Evolutionary conservation across 2,113 vertebrate species (phyloP).

Genomic region (Colius striatus): DNA sequence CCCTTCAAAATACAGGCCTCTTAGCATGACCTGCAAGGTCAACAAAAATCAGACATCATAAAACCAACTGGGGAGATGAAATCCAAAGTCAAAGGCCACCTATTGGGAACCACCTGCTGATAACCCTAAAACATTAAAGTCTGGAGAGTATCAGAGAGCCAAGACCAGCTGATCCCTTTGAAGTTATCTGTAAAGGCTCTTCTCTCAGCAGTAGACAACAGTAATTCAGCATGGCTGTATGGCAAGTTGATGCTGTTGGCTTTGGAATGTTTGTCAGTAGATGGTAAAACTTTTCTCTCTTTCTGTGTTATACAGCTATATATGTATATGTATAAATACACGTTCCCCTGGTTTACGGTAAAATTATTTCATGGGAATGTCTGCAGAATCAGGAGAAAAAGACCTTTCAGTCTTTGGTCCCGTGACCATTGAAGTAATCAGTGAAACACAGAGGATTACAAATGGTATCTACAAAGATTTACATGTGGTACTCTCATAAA

Average conservation of each 20-base stretch:
- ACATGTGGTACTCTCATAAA: background rate
- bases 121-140: conserved; percentile 14
- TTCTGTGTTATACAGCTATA: no score
- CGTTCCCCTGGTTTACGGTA: no score
- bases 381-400: no score
- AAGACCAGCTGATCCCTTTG: background rate
- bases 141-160: background rate
- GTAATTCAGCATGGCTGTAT: no score
- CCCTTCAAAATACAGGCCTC: background rate
- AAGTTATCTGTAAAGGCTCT: background rate
- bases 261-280: no score
- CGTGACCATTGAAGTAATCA: no score
- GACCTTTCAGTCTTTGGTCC: no score
- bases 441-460: no score
- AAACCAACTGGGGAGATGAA: background rate
- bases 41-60: background rate
- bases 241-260: no score
- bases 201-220: background rate
- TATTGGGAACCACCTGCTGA: background rate
- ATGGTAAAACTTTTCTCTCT: no score
- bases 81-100: background rate
- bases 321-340: no score
- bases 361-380: no score
- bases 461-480: background rate
- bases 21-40: background rate